phyloP scores from a whole-genome alignment of 2,888 invertebrate species.

The Blera fallax region DNA sequence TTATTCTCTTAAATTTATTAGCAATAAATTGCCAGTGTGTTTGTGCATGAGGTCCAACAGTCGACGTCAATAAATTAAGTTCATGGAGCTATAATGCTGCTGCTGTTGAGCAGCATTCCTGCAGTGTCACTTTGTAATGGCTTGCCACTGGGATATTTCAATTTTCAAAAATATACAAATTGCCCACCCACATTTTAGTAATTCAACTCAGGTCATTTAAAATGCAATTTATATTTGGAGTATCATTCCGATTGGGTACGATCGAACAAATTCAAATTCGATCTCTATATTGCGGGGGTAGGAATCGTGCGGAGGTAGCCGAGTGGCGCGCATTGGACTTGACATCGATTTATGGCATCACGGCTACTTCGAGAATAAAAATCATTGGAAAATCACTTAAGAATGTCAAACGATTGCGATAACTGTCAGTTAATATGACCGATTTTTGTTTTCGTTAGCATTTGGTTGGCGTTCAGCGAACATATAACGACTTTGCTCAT shows the following conservation, averaged over 20 bases:
- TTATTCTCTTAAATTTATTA: conserved; percentile 59
- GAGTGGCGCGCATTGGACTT: conserved; percentile 52
- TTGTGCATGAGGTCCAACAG: conserved; percentile 38
- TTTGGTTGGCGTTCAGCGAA: conserved; percentile 44
- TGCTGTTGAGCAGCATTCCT: conserved; percentile 49
- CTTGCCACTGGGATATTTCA: conserved; percentile 23
- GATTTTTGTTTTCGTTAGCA: no score
- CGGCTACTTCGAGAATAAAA: conserved; percentile 55
- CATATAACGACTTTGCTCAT: conserved; percentile 36
- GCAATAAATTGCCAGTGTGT: conserved; percentile 44
- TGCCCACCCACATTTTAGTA: conserved; percentile 44
- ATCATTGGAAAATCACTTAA: conserved; percentile 73
- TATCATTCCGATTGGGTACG: conserved; percentile 11
- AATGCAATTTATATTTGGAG: conserved; percentile 48
- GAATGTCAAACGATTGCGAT: conserved; percentile 73
- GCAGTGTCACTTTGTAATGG: conserved; percentile 24
- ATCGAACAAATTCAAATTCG: conserved; percentile 37
- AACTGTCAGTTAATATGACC: conserved; percentile 70
- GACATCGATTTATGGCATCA: conserved; percentile 66
- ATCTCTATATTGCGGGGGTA: background rate
- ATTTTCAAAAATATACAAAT: conserved; percentile 2
- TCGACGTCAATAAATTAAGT: conserved; percentile 60
- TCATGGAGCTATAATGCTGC: conserved; percentile 22
- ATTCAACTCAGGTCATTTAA: conserved; percentile 46
- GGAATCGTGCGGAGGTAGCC: background rate